These are phyloP conservation scores for Girardia tigrina DNA, from an alignment of 2,888 invertebrate genomes.

Conservation along the genomic window DNA sequence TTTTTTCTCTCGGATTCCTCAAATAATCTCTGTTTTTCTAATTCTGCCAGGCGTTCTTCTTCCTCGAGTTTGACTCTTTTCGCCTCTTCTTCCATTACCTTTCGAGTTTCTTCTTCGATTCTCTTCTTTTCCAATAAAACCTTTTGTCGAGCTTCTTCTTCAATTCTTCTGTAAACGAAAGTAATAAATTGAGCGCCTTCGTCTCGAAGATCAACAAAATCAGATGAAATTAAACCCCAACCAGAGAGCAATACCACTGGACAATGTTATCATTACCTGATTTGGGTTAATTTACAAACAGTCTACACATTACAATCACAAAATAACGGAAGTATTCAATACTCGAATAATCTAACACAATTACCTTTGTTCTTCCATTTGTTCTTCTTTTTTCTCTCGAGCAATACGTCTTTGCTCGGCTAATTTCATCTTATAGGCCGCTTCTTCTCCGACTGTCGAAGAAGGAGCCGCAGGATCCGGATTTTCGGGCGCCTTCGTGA, in stretches of 20 bases:
- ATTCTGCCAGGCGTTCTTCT: background rate
- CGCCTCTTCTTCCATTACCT: background rate
- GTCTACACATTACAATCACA: no score
- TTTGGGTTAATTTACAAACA: no score
- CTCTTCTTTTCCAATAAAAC: background rate
- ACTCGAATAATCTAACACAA: no score
- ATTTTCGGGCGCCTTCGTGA: background rate
- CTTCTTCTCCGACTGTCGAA: background rate
- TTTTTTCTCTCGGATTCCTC: background rate
- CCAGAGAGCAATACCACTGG: background rate
- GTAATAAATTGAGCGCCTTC: background rate
- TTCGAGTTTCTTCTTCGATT: background rate
- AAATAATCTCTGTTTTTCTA: background rate
- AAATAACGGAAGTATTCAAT: no score
- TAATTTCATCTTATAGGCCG: background rate
- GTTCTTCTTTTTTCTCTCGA: slow-evolving; percentile 6
- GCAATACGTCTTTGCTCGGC: background rate
- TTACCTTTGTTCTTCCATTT: background rate
- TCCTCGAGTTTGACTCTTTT: background rate
- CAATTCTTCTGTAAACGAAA: background rate
- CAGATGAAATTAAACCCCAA: background rate
- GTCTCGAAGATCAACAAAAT: no score
- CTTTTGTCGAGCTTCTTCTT: slow-evolving; percentile 1
- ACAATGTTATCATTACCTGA: no score
- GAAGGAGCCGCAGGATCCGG: background rate